Conservation (phyloP, 2,888 invertebrate species). For the Acanthosepion esculentum region DNA sequence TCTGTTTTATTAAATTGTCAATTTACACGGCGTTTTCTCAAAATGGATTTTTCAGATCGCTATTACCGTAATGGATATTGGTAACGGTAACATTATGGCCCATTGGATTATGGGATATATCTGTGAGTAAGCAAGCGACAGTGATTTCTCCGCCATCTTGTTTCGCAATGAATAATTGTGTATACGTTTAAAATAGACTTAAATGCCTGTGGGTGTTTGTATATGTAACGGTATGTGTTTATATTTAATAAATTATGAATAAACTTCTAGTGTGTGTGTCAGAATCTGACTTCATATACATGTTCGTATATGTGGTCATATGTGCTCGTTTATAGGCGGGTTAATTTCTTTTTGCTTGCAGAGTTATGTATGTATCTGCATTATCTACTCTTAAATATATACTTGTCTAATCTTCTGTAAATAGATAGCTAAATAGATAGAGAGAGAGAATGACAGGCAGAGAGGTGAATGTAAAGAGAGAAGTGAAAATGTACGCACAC, state of each 20-base stretch:
- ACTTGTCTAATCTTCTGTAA: neutral
- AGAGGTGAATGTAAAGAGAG: no score
- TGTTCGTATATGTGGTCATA: neutral
- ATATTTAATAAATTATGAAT: neutral
- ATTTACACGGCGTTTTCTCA: conserved; percentile 33
- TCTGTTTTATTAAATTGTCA: conserved; percentile 33
- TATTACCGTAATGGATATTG: conserved; percentile 33
- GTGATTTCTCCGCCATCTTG: neutral
- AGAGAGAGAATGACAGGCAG: neutral
- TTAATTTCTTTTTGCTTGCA: neutral
- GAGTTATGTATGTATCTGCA: neutral
- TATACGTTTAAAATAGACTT: neutral
- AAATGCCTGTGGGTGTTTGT: neutral
- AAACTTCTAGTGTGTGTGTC: neutral
- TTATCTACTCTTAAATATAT: neutral
- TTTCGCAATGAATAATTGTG: neutral
- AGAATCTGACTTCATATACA: neutral
- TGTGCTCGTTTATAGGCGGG: neutral
- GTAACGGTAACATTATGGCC: conserved; percentile 21
- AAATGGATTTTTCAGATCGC: conserved; percentile 33
- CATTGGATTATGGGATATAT: conserved; percentile 22
- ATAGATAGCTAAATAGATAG: neutral
- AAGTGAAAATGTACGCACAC: no score
- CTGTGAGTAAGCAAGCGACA: neutral
- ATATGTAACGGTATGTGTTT: no score